Base-by-base conservation (phyloP, 53 echinoderm and acorn worm genomes). In the Actinopyga echinites region DNA sequence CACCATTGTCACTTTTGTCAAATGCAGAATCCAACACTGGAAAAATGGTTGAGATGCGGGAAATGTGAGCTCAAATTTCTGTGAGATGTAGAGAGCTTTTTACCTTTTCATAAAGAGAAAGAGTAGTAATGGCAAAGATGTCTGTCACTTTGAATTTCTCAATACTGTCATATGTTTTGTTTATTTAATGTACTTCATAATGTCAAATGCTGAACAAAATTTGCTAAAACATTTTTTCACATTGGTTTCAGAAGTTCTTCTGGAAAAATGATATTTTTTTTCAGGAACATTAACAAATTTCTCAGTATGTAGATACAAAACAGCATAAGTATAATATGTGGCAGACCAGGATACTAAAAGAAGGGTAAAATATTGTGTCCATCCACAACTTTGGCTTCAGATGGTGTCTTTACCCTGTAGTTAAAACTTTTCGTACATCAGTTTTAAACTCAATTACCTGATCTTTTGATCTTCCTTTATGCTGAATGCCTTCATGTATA, bases 21-120 rank as follows among this genome's bases (percentile, higher is more conserved):
- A 30, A 0, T 29, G 10, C 21, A 64, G 64, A 32, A 64, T 11
- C 29, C 4, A 11, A 8, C 30, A 30, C 29, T 11, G 64, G n/a
- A 30, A 64, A 64, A 1, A 64, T 30, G 4, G 32, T 30, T 64
- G 64, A 71, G 31, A 30, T 42, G 28, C 37, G 44, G 71, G 25
- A 71, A 71, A 8, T 71, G 8, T 71, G 71, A 71, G 44, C 71
- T 71, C 44, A 71, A 28, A 71, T 71, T 71, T 71, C 71, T 71
- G 5, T 24, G n/a, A 23, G 71, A 36, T 71, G 44, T 25, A 20
- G 17, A 71, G 71, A 45, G 24, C 37, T 23, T 42, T 42, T 44
- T 23, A 40, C 45, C 71, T 42, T 25, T 44, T 23, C 71, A 40
- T 71, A 71, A 13, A 44, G 38, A 10, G 8, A 71, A n/a, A 7